phyloP scores from a whole-genome alignment of 2,797 vertebrate species.

The Scolopax rusticola region DNA sequence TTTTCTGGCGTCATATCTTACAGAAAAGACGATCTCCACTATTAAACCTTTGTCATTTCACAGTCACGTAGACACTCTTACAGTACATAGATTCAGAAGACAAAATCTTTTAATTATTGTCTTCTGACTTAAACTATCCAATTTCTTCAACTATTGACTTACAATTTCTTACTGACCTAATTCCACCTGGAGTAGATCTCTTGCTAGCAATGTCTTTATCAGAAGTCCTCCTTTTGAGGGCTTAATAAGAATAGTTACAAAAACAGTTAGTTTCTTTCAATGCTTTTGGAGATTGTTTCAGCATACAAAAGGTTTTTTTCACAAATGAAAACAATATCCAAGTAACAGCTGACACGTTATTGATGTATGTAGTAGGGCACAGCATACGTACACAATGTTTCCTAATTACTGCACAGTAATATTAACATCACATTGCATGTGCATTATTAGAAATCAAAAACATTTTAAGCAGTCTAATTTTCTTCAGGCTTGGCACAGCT shows the following conservation, averaged over 20 bases:
- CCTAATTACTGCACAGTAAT: background rate
- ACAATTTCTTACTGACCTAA: background rate
- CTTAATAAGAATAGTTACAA: background rate
- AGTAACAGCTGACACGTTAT: constrained; percentile 8
- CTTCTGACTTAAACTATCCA: constrained; percentile 1
- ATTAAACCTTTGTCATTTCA: constrained; percentile 25
- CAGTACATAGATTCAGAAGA: background rate
- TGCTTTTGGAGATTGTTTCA: constrained; percentile 23
- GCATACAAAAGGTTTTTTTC: background rate
- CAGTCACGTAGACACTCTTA: background rate
- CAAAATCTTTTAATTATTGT: background rate
- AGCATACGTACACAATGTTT: background rate
- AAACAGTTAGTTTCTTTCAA: background rate
- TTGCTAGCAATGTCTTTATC: background rate
- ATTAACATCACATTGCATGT: background rate
- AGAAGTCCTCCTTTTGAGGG: background rate
- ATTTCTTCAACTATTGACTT: constrained; percentile 10
- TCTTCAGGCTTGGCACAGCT: background rate
- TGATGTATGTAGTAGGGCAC: background rate
- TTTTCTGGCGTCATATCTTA: background rate
- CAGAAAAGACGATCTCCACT: background rate
- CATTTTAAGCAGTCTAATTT: background rate
- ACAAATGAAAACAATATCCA: background rate
- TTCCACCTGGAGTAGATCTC: constrained; percentile 5
- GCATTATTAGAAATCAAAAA: background rate